Conservation (phyloP, 2,797 vertebrate genomes). For the Sebastes miniatus region DNA sequence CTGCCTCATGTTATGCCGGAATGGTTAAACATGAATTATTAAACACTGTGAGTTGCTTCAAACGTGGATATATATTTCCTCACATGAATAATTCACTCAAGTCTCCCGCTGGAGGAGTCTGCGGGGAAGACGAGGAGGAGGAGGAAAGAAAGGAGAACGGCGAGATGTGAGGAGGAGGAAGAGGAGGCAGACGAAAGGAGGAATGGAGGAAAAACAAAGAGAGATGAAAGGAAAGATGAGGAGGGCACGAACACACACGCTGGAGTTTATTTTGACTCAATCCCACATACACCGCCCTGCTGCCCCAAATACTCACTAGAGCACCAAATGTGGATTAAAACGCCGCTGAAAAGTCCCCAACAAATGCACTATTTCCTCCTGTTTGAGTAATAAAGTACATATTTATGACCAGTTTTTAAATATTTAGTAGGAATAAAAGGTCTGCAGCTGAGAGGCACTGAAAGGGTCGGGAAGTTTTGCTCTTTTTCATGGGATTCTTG, state of each 20-base stretch:
- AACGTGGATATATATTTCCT: constrained; percentile 58
- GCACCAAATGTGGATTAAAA: background rate
- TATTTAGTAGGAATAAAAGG: too few relatives aligned
- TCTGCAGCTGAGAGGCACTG: too few relatives aligned
- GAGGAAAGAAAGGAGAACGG: background rate
- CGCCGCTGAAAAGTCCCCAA: background rate
- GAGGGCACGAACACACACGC: background rate
- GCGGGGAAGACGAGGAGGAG: background rate
- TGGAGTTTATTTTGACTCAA: background rate
- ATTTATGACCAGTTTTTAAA: too few relatives aligned
- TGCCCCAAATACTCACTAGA: background rate
- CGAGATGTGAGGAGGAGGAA: background rate
- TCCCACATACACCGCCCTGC: background rate
- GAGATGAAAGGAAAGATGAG: background rate
- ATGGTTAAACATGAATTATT: constrained; percentile 63
- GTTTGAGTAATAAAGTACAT: background rate
- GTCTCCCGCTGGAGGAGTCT: constrained; percentile 20
- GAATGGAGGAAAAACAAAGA: background rate
- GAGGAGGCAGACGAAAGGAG: constrained; percentile 10
- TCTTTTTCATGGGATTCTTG: too few relatives aligned
- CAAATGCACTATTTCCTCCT: background rate
- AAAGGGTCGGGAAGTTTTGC: too few relatives aligned
- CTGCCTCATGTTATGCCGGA: constrained; percentile 1
- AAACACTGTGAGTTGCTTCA: constrained; percentile 39
- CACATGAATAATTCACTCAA: constrained; percentile 67